phyloP scores from a whole-genome alignment of 2,888 invertebrate species.

The Rhabditophanes sp. region DNA sequence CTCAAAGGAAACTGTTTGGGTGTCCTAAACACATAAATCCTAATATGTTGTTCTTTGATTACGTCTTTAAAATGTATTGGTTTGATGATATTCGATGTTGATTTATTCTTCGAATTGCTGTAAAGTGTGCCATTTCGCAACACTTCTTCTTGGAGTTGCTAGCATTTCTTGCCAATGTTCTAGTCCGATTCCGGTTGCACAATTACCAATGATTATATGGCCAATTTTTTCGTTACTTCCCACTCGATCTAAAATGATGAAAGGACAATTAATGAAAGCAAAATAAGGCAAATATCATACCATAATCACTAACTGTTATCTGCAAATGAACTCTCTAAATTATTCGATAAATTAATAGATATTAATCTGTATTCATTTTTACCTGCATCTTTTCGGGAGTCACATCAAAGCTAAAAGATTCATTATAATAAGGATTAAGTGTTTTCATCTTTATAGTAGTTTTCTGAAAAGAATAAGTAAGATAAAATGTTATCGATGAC shows the following conservation, averaged over 20 bases:
- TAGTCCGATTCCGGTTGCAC: constrained; percentile 58
- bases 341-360: constrained; percentile 5
- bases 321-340: constrained; percentile 90
- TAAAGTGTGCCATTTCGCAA: constrained; percentile 98
- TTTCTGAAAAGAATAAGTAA: no score
- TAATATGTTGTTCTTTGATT: no score
- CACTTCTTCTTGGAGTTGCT: constrained; percentile 91
- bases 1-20: no score
- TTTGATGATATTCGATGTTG: no score
- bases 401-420: constrained; percentile 99
- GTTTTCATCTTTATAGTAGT: constrained; percentile 99
- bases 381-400: constrained; percentile 99
- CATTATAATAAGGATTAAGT: constrained; percentile 99
- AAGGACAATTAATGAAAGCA: no score
- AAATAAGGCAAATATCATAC: no score
- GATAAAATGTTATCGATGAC: no score
- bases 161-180: constrained; percentile 97
- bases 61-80: no score
- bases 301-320: constrained; percentile 96
- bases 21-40: no score
- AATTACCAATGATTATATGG: constrained; percentile 87
- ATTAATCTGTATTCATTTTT: constrained; percentile 3
- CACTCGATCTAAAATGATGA: no score
- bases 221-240: constrained; percentile 98
- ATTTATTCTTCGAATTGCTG: constrained; percentile 91